Evolutionary conservation across 2,113 vertebrate species (phyloP).

Genomic region (Mobula hypostoma): DNA sequence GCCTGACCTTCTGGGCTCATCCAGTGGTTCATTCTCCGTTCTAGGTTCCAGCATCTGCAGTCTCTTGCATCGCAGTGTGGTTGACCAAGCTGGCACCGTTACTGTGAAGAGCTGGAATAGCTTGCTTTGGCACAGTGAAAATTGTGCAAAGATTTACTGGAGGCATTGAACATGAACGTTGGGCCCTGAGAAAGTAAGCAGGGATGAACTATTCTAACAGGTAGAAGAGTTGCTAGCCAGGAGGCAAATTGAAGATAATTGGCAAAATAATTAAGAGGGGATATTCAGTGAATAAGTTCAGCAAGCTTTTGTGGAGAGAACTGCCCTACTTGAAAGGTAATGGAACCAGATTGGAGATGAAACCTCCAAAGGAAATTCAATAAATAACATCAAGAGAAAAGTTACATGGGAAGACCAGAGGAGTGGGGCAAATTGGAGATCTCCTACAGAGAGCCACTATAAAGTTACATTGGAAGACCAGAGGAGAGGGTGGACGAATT

Average conservation of each 20-base stretch:
- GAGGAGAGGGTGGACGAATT: background rate
- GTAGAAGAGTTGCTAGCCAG: background rate
- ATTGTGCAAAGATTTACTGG: background rate
- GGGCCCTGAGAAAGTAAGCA: too few species aligned
- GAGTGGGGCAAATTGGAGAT: background rate
- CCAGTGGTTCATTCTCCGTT: too few species aligned
- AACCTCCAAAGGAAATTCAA: background rate
- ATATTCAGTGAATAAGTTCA: background rate
- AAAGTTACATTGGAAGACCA: background rate
- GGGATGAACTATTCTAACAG: background rate
- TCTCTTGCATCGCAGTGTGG: too few species aligned
- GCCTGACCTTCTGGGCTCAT: too few species aligned
- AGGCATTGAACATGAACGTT: background rate
- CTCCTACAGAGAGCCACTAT: too few species aligned
- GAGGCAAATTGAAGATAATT: background rate
- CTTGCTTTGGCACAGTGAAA: background rate
- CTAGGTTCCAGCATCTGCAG: too few species aligned
- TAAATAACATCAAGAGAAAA: too few species aligned
- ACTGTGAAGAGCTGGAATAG: background rate
- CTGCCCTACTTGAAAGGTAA: background rate
- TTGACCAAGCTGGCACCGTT: background rate
- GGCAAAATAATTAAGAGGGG: background rate
- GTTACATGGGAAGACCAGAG: too few species aligned
- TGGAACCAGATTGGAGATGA: background rate
- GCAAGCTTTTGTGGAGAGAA: too few species aligned